Evolutionary conservation across 2,888 invertebrate species (phyloP), one percentile per base, ranked within the genome.

Genomic region (Agonum fuliginosum): DNA sequence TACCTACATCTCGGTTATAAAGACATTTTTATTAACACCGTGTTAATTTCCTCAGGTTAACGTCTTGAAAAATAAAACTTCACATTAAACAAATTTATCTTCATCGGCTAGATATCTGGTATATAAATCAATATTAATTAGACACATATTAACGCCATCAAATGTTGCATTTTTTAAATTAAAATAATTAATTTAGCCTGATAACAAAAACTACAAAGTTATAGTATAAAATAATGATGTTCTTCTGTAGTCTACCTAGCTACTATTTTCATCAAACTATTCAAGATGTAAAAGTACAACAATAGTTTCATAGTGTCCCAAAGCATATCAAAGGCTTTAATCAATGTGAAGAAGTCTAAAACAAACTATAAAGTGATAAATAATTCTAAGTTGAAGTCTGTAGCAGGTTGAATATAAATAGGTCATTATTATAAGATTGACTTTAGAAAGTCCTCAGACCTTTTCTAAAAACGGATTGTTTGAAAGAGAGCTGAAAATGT

Each of bases 351-450:
- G 20, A 22, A 22, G 43, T 43, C n/a, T 20, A 24, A 12, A 27
- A 69, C 27, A 46, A 69, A 46, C 69, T n/a, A n/a, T n/a, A 73
- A 24, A 22, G 5, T 22, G 22, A 70, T 58, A 58, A 73, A 73
- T 73, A 34, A 73, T 73, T 41, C 20, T 12, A 14, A 34, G 22
- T 34, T 73, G 14, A 22, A 73, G 22, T 41, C 65, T 19, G 46
- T 19, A 37, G 54, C 37, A 34, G 22, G 58, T 46, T 73, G 73
- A 58, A 73, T 73, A 58, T 73, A 73, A 73, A 73, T 73, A 58
- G 73, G 73, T 73, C 73, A 73, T 73, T 73, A 73, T 58, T 73
- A 41, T 14, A 73, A 73, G 73, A 73, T 73, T 73, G 37, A 73
- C 58, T 73, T 54, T 8, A 41, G 24, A 62, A 62, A 27, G 54